Conservation (phyloP, 1,140 invertebrate genomes). For the Drosophila sulfurigaster region DNA sequence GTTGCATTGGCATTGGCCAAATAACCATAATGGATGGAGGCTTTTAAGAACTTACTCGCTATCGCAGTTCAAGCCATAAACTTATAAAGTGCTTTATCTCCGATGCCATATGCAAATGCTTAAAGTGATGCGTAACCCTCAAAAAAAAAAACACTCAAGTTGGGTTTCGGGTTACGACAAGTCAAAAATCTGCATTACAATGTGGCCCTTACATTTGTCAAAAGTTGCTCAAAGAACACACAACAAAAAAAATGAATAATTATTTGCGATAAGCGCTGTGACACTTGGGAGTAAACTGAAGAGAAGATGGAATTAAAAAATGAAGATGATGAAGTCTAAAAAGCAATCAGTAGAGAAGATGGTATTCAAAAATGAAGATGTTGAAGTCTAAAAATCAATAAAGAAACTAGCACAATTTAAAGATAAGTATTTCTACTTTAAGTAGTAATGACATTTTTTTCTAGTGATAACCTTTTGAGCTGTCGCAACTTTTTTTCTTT, state of each 20-base stretch:
- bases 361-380: too few relatives aligned
- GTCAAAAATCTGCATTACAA: conserved; percentile 51
- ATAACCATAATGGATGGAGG: conserved; percentile 9
- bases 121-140: conserved; percentile 28
- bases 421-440: too few relatives aligned
- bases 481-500: too few relatives aligned
- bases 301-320: not conserved
- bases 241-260: not conserved
- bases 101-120: conserved; percentile 44
- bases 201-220: conserved; percentile 39
- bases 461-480: too few relatives aligned
- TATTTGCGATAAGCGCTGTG: conserved; percentile 13
- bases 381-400: too few relatives aligned
- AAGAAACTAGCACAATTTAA: too few relatives aligned
- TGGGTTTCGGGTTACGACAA: conserved; percentile 24
- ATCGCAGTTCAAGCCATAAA: conserved; percentile 37
- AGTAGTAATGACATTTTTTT: too few relatives aligned
- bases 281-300: not conserved
- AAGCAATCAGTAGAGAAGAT: too few relatives aligned
- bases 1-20: conserved; percentile 52
- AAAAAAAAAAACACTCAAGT: not conserved
- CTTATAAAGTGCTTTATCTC: conserved; percentile 50
- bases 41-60: conserved; percentile 47
- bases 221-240: conserved; percentile 5
- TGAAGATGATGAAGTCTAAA: too few relatives aligned